Percentiles rank a stretch among this genome's conserved stretches.
Evolutionary conservation across 2,113 vertebrate genomes (phyloP).

Genomic region (Perca schrenkii): DNA sequence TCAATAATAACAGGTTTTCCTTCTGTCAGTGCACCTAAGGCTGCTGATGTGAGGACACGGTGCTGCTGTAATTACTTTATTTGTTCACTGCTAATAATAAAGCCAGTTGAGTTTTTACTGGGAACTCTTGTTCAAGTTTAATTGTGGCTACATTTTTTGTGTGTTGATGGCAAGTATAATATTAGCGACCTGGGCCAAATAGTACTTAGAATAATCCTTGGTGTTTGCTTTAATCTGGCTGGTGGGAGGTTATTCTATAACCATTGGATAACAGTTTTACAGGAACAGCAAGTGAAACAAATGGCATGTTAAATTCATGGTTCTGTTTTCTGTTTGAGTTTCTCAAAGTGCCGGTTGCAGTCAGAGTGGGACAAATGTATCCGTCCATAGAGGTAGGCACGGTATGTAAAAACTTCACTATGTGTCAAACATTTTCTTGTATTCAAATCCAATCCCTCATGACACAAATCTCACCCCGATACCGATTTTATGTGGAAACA

Average conservation of each 20-base stretch:
- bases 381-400: neutral
- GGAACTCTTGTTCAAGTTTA: neutral
- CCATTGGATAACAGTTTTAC: constrained; percentile 28
- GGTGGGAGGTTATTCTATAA: constrained; percentile 16
- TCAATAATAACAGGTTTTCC: neutral
- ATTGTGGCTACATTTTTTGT: neutral
- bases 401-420: neutral
- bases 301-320: neutral
- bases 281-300: constrained; percentile 4
- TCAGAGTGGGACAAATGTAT: neutral
- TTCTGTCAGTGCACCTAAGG: neutral
- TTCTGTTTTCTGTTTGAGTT: neutral
- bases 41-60: neutral
- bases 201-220: constrained; percentile 33
- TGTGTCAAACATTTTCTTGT: constrained; percentile 9
- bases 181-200: neutral
- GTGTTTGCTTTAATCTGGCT: constrained; percentile 42
- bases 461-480: constrained; percentile 27
- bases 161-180: neutral
- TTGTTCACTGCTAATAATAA: neutral
- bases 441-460: constrained; percentile 32
- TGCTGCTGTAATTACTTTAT: neutral
- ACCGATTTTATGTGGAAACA: constrained; percentile 11
- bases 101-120: neutral
- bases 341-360: neutral